Conservation (phyloP, 2,113 vertebrate species). For the Pogona vitticeps region DNA sequence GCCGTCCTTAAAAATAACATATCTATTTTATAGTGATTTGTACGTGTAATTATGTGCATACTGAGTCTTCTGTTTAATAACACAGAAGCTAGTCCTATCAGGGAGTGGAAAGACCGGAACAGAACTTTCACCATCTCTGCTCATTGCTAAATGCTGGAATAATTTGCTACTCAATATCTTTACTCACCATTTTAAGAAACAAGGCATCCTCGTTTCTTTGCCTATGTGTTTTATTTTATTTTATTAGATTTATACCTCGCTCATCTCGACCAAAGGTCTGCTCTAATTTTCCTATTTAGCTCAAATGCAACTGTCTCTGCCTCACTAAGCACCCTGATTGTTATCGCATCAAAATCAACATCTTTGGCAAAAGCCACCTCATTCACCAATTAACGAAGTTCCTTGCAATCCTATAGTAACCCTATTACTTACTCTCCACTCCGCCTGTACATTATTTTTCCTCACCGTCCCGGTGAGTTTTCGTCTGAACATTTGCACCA, state of each 20-base stretch:
- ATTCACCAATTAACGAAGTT: not conserved
- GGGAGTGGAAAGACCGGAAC: not conserved
- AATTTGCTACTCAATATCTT: not conserved
- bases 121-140: not conserved
- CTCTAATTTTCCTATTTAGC: not conserved
- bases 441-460: too few relatives aligned
- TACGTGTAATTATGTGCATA: not conserved
- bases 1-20: not conserved
- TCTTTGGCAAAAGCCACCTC: not conserved
- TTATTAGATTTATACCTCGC: too few relatives aligned
- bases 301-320: not conserved
- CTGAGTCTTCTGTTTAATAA: not conserved
- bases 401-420: not conserved
- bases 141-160: not conserved
- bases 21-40: not conserved
- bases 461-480: too few relatives aligned
- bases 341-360: not conserved
- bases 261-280: too few relatives aligned
- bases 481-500: too few relatives aligned
- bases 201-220: too few relatives aligned
- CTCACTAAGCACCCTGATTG: not conserved
- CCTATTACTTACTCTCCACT: not conserved
- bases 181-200: too few relatives aligned
- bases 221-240: too few relatives aligned
- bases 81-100: not conserved